Base-by-base conservation (phyloP, 2,888 invertebrate genomes). In the Ptycholaimellus sp. region DNA sequence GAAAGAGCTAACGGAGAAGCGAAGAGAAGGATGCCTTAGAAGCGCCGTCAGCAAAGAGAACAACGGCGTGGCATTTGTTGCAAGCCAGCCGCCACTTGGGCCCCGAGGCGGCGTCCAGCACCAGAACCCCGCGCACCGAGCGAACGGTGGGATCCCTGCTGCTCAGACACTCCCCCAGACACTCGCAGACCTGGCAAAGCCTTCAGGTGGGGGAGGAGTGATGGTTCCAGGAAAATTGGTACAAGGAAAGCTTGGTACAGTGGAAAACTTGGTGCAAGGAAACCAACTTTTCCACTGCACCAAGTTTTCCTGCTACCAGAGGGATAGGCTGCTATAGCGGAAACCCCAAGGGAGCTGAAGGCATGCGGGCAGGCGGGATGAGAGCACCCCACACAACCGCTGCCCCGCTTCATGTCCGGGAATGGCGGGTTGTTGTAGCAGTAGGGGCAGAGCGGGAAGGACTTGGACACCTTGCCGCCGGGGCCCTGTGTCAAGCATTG, bases 51-150 rank as follows among this genome's bases (percentile, higher is more conserved):
- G 87, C 87, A 42, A 85, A 68, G 60, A 79, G 77, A 44, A 90
- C 79, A 38, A 90, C 52, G 1, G 49, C 46, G 1, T 51, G 47
- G 27, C 52, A 53, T 22, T 36, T 72, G 61, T 93, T 96, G 59
- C 93, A 96, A 1, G 77, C 76, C 39, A 96, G 69, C 60, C 85
- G 83, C 90, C 90, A 96, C 60, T 83, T 83, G 2, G 85, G 85
- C 2, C 73, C 76, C 5, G 90, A 80, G 5, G 79, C 72, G 2
- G 81, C 78, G 59, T 96, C 87, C 1, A 96, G 65, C 2, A 90
- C 83, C 3, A 96, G 66, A 17, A 87, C 72, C 0, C 93, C 93
- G 35, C 65, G 33, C 4, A 40, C 39, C 27, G 28, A 33, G 30
- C 19, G 35, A 20, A 13, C 11, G 7, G 23, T 5, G 9, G 16